phyloP scores from a whole-genome alignment of 2,113 vertebrate genomes.

The Clupea harengus region DNA sequence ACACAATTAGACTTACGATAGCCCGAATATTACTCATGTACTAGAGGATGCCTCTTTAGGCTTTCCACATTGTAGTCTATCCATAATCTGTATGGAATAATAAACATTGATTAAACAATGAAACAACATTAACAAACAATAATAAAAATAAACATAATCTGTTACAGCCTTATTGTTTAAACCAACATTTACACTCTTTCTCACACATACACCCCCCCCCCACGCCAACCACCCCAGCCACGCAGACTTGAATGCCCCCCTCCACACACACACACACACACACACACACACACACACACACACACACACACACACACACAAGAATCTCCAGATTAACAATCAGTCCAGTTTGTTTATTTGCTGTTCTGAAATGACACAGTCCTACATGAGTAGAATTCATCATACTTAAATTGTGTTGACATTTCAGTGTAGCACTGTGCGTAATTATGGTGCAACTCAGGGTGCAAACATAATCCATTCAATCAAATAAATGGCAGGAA shows the following conservation, averaged over 20 bases:
- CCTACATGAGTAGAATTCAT: background rate
- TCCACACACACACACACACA: background rate
- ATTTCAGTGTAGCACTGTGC: background rate
- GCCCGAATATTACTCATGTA: no score
- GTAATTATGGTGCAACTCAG: background rate
- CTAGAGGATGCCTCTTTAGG: no score
- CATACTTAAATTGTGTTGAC: background rate
- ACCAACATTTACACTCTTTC: no score
- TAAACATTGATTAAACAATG: no score
- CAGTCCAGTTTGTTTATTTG: background rate
- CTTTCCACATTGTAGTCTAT: no score
- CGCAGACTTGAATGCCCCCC: no score
- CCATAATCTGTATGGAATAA: no score
- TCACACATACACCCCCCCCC: background rate
- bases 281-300: background rate
- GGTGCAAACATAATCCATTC: slow-evolving; percentile 6
- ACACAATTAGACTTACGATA: no score
- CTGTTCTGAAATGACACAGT: background rate
- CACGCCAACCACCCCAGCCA: background rate
- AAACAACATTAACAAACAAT: no score
- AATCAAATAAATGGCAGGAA: slow-evolving; percentile 12
- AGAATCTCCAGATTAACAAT: background rate
- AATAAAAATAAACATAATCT: no score
- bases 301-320: background rate
- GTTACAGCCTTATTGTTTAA: no score